Evolutionary conservation across 2,888 invertebrate genomes (phyloP).

Genomic region (Trichogramma dendrolimi): DNA sequence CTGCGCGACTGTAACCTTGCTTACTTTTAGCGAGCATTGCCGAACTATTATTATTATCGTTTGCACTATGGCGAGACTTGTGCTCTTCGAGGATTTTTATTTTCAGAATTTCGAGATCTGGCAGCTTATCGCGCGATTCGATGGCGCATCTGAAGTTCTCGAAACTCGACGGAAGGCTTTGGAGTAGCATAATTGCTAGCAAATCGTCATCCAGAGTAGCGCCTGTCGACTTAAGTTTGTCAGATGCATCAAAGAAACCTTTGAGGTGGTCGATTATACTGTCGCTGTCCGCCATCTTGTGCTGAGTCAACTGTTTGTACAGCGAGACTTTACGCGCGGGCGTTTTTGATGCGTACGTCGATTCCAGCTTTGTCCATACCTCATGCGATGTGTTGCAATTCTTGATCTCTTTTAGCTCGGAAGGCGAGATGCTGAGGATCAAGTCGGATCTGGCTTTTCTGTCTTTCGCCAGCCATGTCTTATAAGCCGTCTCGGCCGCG

Average conservation of each 20-base stretch:
- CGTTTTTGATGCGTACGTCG: neutral
- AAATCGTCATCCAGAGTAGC: neutral
- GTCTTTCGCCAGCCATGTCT: neutral
- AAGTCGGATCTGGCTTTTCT: neutral
- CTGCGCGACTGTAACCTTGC: too few species aligned
- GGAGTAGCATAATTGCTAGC: conserved; percentile 1
- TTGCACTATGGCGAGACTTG: too few species aligned
- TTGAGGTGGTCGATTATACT: too few species aligned
- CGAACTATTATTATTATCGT: too few species aligned
- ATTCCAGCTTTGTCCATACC: neutral
- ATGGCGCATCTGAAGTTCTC: conserved; percentile 12
- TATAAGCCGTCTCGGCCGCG: neutral
- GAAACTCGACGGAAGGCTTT: conserved; percentile 5
- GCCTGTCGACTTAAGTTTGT: neutral
- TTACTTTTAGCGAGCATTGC: too few species aligned
- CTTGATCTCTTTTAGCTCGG: neutral
- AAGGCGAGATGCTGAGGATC: neutral
- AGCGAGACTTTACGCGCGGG: neutral
- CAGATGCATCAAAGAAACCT: neutral
- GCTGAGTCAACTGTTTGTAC: neutral
- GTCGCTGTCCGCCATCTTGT: neutral
- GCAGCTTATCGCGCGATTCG: conserved; percentile 1
- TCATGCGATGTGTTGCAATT: neutral
- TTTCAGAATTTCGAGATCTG: neutral
- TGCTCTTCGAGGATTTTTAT: conserved; percentile 9